Evolutionary conservation across 2,113 vertebrate genomes (phyloP).

Genomic region (Phyllostomus hastatus): DNA sequence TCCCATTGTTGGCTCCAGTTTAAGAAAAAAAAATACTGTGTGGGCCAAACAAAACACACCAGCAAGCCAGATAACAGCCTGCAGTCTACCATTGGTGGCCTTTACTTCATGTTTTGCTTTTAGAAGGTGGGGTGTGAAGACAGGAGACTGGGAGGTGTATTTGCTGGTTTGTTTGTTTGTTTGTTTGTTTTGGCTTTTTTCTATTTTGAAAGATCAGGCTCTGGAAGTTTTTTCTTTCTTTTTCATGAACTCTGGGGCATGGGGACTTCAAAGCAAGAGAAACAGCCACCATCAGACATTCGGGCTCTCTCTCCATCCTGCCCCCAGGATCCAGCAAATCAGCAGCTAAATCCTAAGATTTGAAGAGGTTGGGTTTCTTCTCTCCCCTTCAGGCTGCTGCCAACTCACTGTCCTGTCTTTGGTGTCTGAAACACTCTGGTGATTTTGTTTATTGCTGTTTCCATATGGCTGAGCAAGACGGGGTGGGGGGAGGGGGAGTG

Average conservation of each 20-base stretch:
- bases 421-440: neutral
- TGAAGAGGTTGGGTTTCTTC: neutral
- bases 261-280: neutral
- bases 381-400: neutral
- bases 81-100: neutral
- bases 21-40: neutral
- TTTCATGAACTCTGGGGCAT: neutral
- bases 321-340: neutral
- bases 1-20: neutral
- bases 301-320: neutral
- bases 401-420: neutral
- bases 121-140: neutral
- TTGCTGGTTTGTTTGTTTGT: neutral
- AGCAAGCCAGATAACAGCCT: neutral
- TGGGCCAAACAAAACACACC: neutral
- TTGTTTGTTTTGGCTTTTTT: neutral
- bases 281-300: neutral
- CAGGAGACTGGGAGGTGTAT: neutral
- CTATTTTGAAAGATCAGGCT: neutral
- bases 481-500: rapidly evolving
- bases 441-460: neutral
- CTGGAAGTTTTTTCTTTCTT: neutral
- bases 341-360: neutral
- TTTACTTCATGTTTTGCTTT: neutral
- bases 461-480: neutral